phyloP scores from a whole-genome alignment of 2,888 invertebrate species.

The Alviniconcha strummeri region DNA sequence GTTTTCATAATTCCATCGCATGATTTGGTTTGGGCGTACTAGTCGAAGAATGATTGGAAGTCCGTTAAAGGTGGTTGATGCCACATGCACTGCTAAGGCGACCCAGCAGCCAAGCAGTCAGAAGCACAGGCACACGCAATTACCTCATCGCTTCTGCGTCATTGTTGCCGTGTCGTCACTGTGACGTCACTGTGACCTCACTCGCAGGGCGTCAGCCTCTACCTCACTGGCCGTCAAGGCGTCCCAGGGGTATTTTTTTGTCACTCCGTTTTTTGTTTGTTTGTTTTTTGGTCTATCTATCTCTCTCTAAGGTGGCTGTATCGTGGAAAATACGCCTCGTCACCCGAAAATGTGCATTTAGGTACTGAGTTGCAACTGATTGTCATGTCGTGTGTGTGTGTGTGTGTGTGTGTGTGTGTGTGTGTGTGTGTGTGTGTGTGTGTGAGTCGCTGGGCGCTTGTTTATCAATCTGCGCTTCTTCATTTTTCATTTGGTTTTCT shows the following conservation, averaged over 20 bases:
- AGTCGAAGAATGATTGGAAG: no score
- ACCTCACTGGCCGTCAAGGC: constrained; percentile 29
- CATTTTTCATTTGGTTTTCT: neutral
- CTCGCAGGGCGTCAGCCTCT: constrained; percentile 31
- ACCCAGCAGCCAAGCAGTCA: no score
- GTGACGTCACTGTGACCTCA: constrained; percentile 20
- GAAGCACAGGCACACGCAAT: neutral
- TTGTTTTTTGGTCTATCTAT: neutral
- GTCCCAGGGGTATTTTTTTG: constrained; percentile 31
- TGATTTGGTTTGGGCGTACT: no score
- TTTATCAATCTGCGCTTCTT: constrained; percentile 5
- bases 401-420: neutral
- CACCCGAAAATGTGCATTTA: neutral
- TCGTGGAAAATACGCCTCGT: no score
- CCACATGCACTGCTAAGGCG: no score
- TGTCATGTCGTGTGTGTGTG: neutral
- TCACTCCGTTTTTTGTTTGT: constrained; percentile 6
- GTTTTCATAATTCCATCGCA: no score
- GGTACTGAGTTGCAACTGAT: neutral
- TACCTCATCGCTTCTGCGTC: constrained; percentile 36
- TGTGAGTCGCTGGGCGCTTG: neutral
- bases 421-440: neutral
- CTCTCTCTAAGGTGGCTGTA: neutral
- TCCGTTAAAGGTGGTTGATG: no score
- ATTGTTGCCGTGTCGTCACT: constrained; percentile 21